Conservation (phyloP, 1,140 invertebrate genomes). For the Anagrus nilaparvatae region DNA sequence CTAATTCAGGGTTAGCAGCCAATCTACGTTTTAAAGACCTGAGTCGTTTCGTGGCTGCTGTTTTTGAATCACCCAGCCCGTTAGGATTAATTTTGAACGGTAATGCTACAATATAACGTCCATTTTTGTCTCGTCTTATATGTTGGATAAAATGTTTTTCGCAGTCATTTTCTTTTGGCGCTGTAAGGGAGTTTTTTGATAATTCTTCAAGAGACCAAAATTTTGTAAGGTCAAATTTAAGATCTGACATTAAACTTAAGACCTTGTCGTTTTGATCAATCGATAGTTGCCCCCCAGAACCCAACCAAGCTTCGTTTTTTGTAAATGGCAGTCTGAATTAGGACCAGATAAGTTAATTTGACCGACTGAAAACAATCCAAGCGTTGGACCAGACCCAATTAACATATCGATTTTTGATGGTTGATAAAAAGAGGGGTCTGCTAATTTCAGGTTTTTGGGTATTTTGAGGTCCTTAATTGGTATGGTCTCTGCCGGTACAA, state of each 20-base stretch:
- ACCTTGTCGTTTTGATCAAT: not conserved
- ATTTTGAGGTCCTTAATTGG: constrained; percentile 1
- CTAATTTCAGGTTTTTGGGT: constrained; percentile 8
- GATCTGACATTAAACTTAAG: not conserved
- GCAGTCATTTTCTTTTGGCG: not conserved
- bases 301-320: not conserved
- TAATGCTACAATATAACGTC: not conserved
- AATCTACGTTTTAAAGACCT: not conserved
- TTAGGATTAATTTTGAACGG: not conserved
- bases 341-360: constrained; percentile 8
- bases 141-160: not conserved
- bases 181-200: not conserved
- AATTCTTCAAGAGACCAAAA: constrained; percentile 2
- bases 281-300: not conserved
- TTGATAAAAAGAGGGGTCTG: constrained; percentile 5
- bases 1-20: not conserved
- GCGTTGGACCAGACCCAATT: constrained; percentile 10
- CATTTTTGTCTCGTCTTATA: not conserved
- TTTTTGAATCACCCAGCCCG: not conserved
- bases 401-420: constrained; percentile 8
- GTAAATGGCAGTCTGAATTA: not conserved
- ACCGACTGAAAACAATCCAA: constrained; percentile 8
- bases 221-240: not conserved
- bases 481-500: not conserved
- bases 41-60: not conserved